Evolutionary conservation across 2,797 vertebrate genomes (phyloP).

Genomic region (Sus cebifrons): DNA sequence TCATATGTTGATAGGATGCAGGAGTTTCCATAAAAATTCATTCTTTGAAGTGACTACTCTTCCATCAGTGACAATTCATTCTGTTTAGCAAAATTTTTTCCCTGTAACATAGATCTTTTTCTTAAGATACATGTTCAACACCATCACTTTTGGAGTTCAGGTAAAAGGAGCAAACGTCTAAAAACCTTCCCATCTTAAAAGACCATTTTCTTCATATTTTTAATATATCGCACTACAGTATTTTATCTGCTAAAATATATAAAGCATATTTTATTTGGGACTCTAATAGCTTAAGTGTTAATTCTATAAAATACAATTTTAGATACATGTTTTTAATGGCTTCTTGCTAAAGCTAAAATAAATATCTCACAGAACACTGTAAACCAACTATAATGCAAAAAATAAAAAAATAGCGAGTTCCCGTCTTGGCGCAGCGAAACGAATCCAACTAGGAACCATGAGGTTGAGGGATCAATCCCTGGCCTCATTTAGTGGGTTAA

Average conservation of each 20-base stretch:
- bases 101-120: background rate
- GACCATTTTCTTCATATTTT: slow-evolving; percentile 53
- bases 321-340: slow-evolving; percentile 1
- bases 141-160: background rate
- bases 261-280: slow-evolving; percentile 1
- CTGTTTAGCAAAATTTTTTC: slow-evolving; percentile 39
- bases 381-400: too few relatives aligned
- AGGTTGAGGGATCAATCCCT: too few relatives aligned
- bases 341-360: slow-evolving; percentile 47
- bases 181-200: slow-evolving; percentile 51
- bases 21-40: slow-evolving; percentile 61
- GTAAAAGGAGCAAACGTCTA: background rate
- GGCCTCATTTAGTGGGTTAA: too few relatives aligned
- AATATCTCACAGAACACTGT: too few relatives aligned
- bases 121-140: slow-evolving; percentile 39
- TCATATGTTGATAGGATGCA: slow-evolving; percentile 4
- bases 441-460: too few relatives aligned
- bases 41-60: slow-evolving; percentile 37
- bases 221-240: slow-evolving; percentile 4
- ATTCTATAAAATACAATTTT: slow-evolving; percentile 47
- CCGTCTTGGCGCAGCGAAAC: too few relatives aligned
- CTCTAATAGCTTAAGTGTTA: slow-evolving; percentile 48
- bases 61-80: slow-evolving; percentile 33
- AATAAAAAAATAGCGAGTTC: too few relatives aligned
- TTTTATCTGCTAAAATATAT: slow-evolving; percentile 55